These are phyloP conservation scores for Pongo pygmaeus DNA, from an alignment of 2,113 vertebrate species.

Conservation along the genomic window DNA sequence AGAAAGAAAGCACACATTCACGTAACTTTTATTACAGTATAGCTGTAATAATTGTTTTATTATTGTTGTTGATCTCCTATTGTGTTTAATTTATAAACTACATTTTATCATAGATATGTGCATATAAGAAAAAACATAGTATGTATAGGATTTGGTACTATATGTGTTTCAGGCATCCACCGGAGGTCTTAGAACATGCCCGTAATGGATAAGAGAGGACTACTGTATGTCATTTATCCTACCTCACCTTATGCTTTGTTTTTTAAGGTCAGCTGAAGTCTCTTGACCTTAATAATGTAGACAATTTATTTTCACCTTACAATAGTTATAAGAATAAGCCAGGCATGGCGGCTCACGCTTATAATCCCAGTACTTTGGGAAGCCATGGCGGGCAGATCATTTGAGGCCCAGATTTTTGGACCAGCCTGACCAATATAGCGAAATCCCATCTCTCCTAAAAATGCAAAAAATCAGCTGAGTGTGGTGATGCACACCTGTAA, in stretches of 20 bases:
- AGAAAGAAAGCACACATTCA: neutral
- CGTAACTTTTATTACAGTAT: neutral
- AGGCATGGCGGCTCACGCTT: no score
- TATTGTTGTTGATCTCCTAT: neutral
- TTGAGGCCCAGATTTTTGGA: no score
- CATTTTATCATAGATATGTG: neutral
- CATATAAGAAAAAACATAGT: neutral
- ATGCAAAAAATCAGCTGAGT: no score
- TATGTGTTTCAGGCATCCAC: neutral
- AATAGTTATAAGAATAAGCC: neutral
- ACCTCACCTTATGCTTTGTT: neutral
- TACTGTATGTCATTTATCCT: neutral
- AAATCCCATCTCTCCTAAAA: no score
- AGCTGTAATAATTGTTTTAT: neutral
- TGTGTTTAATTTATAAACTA: neutral
- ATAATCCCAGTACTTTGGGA: no score
- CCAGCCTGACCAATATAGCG: no score
- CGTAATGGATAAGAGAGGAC: neutral
- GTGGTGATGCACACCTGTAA: no score
- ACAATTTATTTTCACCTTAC: neutral
- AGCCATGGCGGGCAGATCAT: no score
- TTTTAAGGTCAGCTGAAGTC: constrained; percentile 33
- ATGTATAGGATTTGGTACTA: neutral
- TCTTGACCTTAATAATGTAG: constrained; percentile 16
- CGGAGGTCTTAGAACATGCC: neutral